Evolutionary conservation across 2,888 invertebrate genomes (phyloP), one percentile per base, ranked within the genome.

Genomic region (Polymixis lichenea): DNA sequence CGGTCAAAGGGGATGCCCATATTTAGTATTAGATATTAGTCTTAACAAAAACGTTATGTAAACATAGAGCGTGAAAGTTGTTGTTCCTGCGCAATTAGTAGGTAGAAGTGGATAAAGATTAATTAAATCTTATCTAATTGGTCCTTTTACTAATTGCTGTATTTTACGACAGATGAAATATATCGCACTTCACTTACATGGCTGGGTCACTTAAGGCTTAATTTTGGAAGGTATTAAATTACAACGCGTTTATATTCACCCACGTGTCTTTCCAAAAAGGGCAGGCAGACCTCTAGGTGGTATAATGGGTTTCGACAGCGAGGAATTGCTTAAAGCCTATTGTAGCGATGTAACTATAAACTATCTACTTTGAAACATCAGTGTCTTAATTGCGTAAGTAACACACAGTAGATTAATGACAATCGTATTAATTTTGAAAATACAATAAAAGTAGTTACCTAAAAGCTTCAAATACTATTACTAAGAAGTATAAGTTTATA

Each of bases 81-180:
- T 56, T 64, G 53, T 55, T 80, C 66, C 85, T 64, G 74, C 22
- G 62, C 82, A 82, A 85, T 82, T 72, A 70, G 58, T 19, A 43
- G 53, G 58, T 19, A 43, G 53, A 38, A 71, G 22, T 58, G 38
- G 4, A 67, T 62, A 56, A 38, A 81, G 64, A 83, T 78, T 78
- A 78, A 82, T 83, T 74, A 67, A 62, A 71, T 28, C 58, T 83
- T 82, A 83, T 67, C 79, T 78, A 82, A 82, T 83, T 78, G 73
- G 55, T 67, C 51, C 69, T 78, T 79, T 72, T 68, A 72, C 32
- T 72, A 58, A 62, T 62, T 17, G 38, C 28, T 70, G 28, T 78
- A 43, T 49, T 81, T 69, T 53, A 70, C 46, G 58, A 82, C 53
- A 28, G 61, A 0, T 28, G 43, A 17, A 32, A 80, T 78, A 67